Percentiles rank a stretch among this genome's conserved stretches.
Conservation (phyloP, 1,140 invertebrate species). For the Lepidurus arcticus region DNA sequence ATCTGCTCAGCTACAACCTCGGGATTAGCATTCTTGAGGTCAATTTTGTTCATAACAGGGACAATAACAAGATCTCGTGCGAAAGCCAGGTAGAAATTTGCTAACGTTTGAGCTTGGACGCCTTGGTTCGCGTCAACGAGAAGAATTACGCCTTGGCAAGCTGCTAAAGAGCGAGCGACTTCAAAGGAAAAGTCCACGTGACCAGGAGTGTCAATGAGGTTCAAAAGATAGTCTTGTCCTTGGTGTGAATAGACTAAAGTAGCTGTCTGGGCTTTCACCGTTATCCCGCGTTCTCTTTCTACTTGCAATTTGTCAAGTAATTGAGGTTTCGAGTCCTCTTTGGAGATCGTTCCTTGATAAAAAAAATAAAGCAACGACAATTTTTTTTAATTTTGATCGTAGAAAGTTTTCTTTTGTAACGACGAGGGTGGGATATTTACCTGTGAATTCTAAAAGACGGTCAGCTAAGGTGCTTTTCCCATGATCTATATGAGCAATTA, state of each 20-base stretch:
- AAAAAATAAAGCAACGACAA: slow-evolving; percentile 31
- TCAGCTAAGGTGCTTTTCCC: slow-evolving; percentile 95
- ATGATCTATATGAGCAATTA: slow-evolving; percentile 97
- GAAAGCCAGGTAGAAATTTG: slow-evolving; percentile 91
- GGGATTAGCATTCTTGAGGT: slow-evolving; percentile 84
- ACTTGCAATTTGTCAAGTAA: slow-evolving; percentile 83
- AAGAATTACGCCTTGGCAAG: slow-evolving; percentile 91
- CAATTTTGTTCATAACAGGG: slow-evolving; percentile 95
- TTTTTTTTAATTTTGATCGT: background rate
- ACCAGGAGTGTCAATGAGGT: slow-evolving; percentile 96
- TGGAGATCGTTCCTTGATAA: slow-evolving; percentile 60
- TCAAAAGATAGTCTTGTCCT: slow-evolving; percentile 71
- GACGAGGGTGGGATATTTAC: slow-evolving; percentile 39
- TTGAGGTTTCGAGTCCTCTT: slow-evolving; percentile 61
- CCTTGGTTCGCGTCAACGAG: slow-evolving; percentile 95
- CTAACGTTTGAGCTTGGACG: slow-evolving; percentile 95
- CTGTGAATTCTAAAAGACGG: slow-evolving; percentile 81
- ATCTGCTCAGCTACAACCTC: slow-evolving; percentile 72
- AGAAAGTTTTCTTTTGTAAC: background rate
- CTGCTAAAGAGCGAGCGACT: slow-evolving; percentile 78
- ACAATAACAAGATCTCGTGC: slow-evolving; percentile 73
- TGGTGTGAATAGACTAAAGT: slow-evolving; percentile 72
- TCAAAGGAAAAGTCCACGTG: slow-evolving; percentile 98
- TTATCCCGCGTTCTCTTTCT: slow-evolving; percentile 92
- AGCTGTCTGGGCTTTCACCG: slow-evolving; percentile 95